phyloP scores from a whole-genome alignment of 2,797 vertebrate genomes.

The Arnoldichthys spilopterus region DNA sequence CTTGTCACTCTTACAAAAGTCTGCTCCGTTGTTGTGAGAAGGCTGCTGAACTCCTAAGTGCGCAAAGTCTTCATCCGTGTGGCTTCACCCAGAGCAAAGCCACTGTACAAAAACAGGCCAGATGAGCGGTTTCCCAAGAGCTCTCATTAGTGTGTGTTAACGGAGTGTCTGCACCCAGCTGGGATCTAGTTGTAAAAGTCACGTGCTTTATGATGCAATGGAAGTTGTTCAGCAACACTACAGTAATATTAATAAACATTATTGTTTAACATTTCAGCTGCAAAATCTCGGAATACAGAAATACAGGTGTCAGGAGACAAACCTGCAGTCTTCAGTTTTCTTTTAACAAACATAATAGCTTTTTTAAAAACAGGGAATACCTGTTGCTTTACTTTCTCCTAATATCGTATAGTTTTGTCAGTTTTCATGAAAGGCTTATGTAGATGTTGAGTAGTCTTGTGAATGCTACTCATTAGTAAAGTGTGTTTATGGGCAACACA shows the following conservation, averaged over 20 bases:
- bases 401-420: not conserved
- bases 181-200: conserved; percentile 8
- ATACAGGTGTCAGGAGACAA: too few species aligned
- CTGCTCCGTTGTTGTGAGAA: not conserved
- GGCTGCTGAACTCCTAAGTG: not conserved
- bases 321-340: not conserved
- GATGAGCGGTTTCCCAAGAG: conserved; percentile 36
- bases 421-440: too few species aligned
- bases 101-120: conserved; percentile 1
- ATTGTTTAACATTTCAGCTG: not conserved
- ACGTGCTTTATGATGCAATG: conserved; percentile 5
- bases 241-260: not conserved
- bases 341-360: too few species aligned
- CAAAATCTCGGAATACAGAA: not conserved
- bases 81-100: not conserved
- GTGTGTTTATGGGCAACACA: too few species aligned
- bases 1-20: conserved; percentile 8
- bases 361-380: not conserved
- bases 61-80: not conserved
- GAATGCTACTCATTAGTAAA: too few species aligned
- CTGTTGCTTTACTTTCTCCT: not conserved
- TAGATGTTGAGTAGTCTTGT: too few species aligned
- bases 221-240: not conserved
- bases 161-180: not conserved
- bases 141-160: conserved; percentile 27